phyloP scores from a whole-genome alignment of 1,140 invertebrate species.

The Polypedilum pembai region DNA sequence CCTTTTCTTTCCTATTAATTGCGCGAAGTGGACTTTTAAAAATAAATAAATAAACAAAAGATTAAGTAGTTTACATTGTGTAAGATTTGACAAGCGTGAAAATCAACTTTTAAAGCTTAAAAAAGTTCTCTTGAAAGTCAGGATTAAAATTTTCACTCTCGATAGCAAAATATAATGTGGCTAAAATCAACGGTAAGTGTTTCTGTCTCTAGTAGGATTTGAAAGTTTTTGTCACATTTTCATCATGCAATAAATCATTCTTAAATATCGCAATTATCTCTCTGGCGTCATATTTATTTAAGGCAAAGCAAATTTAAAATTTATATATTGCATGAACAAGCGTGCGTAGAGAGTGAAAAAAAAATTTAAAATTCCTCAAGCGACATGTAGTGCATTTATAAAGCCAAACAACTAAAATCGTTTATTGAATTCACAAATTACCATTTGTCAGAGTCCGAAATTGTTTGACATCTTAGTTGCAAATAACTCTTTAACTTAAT shows the following conservation, averaged over 20 bases:
- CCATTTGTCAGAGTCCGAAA: too few species aligned
- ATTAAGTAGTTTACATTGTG: background rate
- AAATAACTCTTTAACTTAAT: too few species aligned
- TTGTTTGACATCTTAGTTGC: too few species aligned
- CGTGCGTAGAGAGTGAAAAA: background rate
- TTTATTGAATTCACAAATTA: too few species aligned
- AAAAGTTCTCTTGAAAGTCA: background rate
- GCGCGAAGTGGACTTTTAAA: too few species aligned
- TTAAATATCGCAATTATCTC: too few species aligned
- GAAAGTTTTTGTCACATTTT: background rate
- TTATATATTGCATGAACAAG: background rate
- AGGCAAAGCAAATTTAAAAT: background rate
- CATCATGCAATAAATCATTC: too few species aligned
- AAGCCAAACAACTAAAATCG: too few species aligned
- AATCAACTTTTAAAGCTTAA: background rate
- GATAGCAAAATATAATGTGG: background rate
- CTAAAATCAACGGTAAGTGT: slow-evolving; percentile 4
- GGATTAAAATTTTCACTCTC: background rate
- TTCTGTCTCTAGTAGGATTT: background rate
- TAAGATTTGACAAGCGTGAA: background rate
- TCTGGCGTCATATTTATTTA: too few species aligned
- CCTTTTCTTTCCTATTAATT: too few species aligned
- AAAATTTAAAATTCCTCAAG: background rate
- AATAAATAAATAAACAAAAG: too few species aligned
- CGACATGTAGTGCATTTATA: too few species aligned